Conservation (phyloP, 2,113 vertebrate genomes). For the Ginglymostoma cirratum region DNA sequence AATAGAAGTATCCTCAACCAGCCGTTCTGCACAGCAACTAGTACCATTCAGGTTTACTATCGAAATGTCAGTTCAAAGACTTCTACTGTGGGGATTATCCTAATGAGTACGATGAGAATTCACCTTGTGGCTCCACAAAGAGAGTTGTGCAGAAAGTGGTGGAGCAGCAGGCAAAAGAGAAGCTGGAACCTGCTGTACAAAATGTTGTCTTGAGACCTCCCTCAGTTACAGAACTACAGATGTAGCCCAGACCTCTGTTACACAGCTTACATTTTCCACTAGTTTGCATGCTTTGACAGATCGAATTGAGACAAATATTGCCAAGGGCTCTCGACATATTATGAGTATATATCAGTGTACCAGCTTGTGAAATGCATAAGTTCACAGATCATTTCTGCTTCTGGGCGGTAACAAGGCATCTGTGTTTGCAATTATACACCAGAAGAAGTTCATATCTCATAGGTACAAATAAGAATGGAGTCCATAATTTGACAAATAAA, state of each 20-base stretch:
- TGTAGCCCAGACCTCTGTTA: neutral
- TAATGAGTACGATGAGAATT: neutral
- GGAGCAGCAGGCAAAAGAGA: neutral
- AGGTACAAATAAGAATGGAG: neutral
- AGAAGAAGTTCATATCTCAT: neutral
- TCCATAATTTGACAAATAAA: neutral
- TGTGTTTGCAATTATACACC: neutral
- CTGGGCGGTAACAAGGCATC: neutral
- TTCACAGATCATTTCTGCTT: neutral
- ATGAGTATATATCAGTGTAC: neutral
- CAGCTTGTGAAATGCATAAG: neutral
- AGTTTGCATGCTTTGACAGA: neutral
- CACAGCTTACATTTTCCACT: neutral
- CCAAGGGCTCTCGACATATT: neutral
- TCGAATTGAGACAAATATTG: neutral
- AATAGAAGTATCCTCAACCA: neutral
- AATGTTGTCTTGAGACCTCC: neutral
- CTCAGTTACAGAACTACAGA: neutral
- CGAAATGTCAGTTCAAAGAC: neutral
- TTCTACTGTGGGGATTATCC: neutral
- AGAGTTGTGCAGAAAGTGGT: neutral
- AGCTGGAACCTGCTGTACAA: neutral
- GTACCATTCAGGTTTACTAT: neutral
- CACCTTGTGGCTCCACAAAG: neutral
- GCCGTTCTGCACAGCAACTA: neutral